phyloP scores from a whole-genome alignment of 2,113 vertebrate genomes.

The Hassar affinis region DNA sequence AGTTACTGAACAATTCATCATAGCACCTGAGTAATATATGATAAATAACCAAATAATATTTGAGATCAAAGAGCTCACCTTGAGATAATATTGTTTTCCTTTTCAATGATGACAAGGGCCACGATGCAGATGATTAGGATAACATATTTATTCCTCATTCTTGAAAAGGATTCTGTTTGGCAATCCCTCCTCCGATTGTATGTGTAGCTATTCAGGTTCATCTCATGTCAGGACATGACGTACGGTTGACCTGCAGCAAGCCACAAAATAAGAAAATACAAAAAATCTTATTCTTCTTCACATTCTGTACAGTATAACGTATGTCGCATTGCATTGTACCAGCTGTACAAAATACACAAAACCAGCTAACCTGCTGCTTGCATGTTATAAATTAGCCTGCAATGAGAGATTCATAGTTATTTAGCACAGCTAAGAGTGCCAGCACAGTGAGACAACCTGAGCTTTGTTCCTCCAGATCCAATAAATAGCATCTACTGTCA shows the following conservation, averaged over 20 bases:
- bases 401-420: slow-evolving; percentile 25
- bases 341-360: slow-evolving; percentile 4
- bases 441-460: slow-evolving; percentile 40
- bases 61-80: slow-evolving; percentile 74
- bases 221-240: slow-evolving; percentile 37
- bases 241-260: slow-evolving; percentile 28
- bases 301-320: not conserved
- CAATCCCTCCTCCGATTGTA: slow-evolving; percentile 51
- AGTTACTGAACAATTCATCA: not conserved
- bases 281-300: not conserved
- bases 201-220: slow-evolving; percentile 18
- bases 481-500: slow-evolving; percentile 44
- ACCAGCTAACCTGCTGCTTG: not conserved
- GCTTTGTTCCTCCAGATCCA: slow-evolving; percentile 33
- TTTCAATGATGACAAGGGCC: slow-evolving; percentile 88
- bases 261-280: not conserved
- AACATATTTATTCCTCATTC: slow-evolving; percentile 90
- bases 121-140: slow-evolving; percentile 84
- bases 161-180: slow-evolving; percentile 59
- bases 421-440: slow-evolving; percentile 33
- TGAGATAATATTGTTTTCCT: slow-evolving; percentile 94
- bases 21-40: not conserved
- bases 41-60: not conserved
- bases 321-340: not conserved
- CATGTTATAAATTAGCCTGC: slow-evolving; percentile 12